Evolutionary conservation across 2,797 vertebrate species (phyloP), one percentile per base, ranked within the genome.

Genomic region (Thripadectes ignobilis): DNA sequence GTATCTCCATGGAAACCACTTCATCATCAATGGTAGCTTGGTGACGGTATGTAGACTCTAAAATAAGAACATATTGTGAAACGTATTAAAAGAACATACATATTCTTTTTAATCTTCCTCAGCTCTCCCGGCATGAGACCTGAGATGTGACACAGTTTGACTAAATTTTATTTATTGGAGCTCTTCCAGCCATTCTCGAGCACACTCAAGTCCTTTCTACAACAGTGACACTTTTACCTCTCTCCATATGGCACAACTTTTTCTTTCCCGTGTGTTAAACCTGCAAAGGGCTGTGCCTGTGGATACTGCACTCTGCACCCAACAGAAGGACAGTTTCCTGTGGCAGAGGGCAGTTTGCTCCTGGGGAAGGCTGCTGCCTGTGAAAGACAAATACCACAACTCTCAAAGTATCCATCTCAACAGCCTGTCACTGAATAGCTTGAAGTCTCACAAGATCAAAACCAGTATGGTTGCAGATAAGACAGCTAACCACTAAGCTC

Each of bases 21-120:
- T 99, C 99, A 95, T 99, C 99, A 19, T 99, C 99, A 29, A 99
- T 99, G 73, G 98, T 99, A 91, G 99, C 99, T 95, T 99, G 99
- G 96, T 99, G 99, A 84, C 99, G 98, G 96, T 99, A 99, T 3
- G 99, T 99, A 85, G 99, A 99, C 97, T 99, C 99, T 99, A 96
- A 65, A 95, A 92, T 82, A 94, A 83, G 95, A 97, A 81, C 58
- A 86, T 15, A 58, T 51, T 46, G 74, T 49, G 34, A 92, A 74
- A 88, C 0, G 1, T 52, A 69, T 58, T 30, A 51, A 65, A 84
- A 73, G 26, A 65, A 67, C 59, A 2, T 62, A 54, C 19, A 32
- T 41, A 21, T 13, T 17, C 23, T 52, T 76, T 29, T 2, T 3
- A 13, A 23, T 52, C n/a, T 89, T 84, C 32, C 29, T 86, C 43